A percentile compares a stretch with the other conserved stretches of the same genome.
Conservation (phyloP, 2,113 vertebrate genomes). For the Melanostigma gelatinosum region DNA sequence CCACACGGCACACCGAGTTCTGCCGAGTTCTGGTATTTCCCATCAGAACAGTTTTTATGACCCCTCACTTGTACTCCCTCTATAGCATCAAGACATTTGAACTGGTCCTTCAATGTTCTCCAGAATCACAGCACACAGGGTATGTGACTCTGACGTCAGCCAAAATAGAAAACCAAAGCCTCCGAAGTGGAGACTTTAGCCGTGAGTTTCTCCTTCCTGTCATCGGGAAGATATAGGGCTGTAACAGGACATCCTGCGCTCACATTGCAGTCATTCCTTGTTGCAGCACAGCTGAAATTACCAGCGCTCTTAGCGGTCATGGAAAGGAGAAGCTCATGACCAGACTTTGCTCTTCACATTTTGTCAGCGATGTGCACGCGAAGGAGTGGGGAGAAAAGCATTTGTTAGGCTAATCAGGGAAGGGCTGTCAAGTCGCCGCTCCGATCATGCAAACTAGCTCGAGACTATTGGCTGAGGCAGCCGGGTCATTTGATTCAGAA, state of each 20-base stretch:
- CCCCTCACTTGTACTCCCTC: constrained; percentile 37
- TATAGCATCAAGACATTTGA: constrained; percentile 27
- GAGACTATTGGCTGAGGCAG: constrained; percentile 36
- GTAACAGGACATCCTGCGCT: constrained; percentile 62
- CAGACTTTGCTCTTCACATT: constrained; percentile 64
- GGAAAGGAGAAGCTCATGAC: constrained; percentile 73
- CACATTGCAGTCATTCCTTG: constrained; percentile 74
- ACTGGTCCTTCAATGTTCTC: constrained; percentile 12
- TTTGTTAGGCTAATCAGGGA: constrained; percentile 56
- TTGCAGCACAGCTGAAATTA: constrained; percentile 72
- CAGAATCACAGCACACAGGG: constrained; percentile 34
- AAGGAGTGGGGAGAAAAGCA: constrained; percentile 15
- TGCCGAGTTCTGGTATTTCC: constrained; percentile 72
- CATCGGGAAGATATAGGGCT: constrained; percentile 57
- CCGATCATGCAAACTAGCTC: constrained; percentile 49
- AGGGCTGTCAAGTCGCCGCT: constrained; percentile 47
- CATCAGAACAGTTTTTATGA: constrained; percentile 56
- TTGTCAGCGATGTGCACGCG: constrained; percentile 52
- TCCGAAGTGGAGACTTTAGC: constrained; percentile 27
- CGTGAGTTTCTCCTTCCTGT: constrained; percentile 50
- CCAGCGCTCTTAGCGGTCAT: constrained; percentile 66
- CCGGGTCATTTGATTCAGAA: constrained; percentile 54
- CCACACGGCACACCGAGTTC: constrained; percentile 65
- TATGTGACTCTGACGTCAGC: constrained; percentile 18
- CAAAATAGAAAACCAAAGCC: constrained; percentile 33